Evolutionary conservation across 1,140 invertebrate genomes (phyloP), one percentile per base, ranked within the genome.

Genomic region (Tenebrio molitor): DNA sequence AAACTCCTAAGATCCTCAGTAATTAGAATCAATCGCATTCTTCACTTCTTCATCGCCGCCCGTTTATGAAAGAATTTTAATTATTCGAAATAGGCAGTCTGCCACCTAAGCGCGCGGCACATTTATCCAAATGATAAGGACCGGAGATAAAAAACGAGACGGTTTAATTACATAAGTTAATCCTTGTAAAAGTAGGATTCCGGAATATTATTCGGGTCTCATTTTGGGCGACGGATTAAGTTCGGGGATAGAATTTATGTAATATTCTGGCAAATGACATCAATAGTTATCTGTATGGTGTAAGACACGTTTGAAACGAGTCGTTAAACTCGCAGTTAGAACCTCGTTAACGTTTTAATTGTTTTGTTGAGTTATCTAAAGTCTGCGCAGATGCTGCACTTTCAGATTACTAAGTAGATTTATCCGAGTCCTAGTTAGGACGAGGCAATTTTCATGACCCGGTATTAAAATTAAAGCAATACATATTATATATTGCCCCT

Each of bases 341-440:
- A 78, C 68, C 78, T 79, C 76, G 77, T 79, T 79, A 78, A 78
- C 68, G 76, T 78, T 79, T 78, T 78, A 79, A 79, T 79, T 78
- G 74, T 79, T 78, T 78, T 77, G 78, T 74, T 74, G 74, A 78
- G 75, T 77, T 76, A 77, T 77, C 74, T 73, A 70, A 76, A 79
- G 66, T 74, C 72, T 72, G 71, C 50, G 42, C 66, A 69, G 71
- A 68, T 64, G 66, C 53, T 70, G 72, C 72, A 68, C 36, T 53
- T 44, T 33, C 17, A 46, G 69, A 76, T n/a, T 73, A 76, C 71
- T 71, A 71, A 76, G 67, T 71, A 73, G 68, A 76, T 76, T 74
- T 76, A 76, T 74, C 46, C n/a, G 36, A 65, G 50, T 53, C 39
- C 39, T 62, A 63, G 58, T 68, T 65, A 14, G 10, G 64, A 64